Conservation (phyloP, 2,888 invertebrate genomes). For the Malthinus seriepunctatus region DNA sequence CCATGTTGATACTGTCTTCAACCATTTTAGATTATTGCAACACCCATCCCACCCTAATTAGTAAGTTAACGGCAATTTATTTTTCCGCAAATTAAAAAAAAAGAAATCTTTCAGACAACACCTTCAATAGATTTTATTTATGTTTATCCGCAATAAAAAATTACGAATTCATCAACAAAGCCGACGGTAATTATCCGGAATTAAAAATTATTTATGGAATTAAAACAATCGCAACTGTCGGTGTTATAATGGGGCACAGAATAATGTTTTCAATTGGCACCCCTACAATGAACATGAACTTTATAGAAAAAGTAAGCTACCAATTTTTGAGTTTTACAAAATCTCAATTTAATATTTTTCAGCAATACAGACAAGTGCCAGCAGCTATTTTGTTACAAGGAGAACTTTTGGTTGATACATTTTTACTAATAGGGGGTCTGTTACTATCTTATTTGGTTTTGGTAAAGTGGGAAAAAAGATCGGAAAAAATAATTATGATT, state of each 20-base stretch:
- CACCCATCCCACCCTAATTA: too few relatives aligned
- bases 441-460: neutral
- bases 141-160: neutral
- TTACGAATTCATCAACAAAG: neutral
- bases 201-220: constrained; percentile 4
- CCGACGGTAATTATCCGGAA: neutral
- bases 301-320: neutral
- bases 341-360: neutral
- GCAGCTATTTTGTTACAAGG: neutral
- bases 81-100: too few relatives aligned
- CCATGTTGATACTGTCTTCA: too few relatives aligned
- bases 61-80: too few relatives aligned
- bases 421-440: neutral
- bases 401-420: neutral
- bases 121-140: neutral
- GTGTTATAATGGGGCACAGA: neutral
- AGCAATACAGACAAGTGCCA: neutral
- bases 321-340: neutral
- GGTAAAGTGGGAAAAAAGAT: neutral
- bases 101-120: neutral
- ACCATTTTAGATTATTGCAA: too few relatives aligned
- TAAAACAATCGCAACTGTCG: neutral
- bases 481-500: neutral
- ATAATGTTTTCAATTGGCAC: neutral
- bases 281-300: neutral